A percentile compares a stretch with the other conserved stretches of the same genome.
Evolutionary conservation across 2,888 invertebrate species (phyloP).

Genomic region (Eledone cirrhosa): DNA sequence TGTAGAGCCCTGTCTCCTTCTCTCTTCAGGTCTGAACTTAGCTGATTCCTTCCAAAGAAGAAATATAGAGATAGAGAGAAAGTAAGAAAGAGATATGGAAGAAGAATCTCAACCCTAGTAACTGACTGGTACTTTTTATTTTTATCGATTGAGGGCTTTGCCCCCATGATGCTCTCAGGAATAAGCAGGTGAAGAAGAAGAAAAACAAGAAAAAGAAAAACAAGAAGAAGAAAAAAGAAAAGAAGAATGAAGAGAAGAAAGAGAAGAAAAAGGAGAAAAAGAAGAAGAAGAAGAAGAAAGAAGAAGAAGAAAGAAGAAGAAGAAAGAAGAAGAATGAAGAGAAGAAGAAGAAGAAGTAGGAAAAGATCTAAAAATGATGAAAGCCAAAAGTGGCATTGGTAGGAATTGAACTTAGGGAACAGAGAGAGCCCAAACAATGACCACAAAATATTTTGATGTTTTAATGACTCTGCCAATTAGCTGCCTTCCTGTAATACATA

Average conservation of each 20-base stretch:
- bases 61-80: too few species aligned
- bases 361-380: background rate
- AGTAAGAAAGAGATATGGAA: too few species aligned
- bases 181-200: background rate
- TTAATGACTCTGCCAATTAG: too few species aligned
- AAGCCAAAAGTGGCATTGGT: background rate
- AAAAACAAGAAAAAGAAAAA: background rate
- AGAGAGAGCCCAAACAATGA: background rate
- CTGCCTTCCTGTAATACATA: too few species aligned
- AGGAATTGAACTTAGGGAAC: background rate
- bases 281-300: background rate
- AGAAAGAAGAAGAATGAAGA: background rate
- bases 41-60: too few species aligned
- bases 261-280: background rate
- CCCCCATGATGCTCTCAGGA: too few species aligned
- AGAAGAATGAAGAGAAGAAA: background rate
- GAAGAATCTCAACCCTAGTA: too few species aligned
- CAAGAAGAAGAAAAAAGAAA: background rate
- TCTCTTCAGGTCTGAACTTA: too few species aligned
- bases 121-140: too few species aligned
- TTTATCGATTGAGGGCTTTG: too few species aligned
- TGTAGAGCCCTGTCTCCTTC: too few species aligned
- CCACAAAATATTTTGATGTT: background rate
- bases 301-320: background rate
- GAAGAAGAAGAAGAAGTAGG: background rate